Conservation (phyloP, 2,888 invertebrate species). For the Vanessa cardui region DNA sequence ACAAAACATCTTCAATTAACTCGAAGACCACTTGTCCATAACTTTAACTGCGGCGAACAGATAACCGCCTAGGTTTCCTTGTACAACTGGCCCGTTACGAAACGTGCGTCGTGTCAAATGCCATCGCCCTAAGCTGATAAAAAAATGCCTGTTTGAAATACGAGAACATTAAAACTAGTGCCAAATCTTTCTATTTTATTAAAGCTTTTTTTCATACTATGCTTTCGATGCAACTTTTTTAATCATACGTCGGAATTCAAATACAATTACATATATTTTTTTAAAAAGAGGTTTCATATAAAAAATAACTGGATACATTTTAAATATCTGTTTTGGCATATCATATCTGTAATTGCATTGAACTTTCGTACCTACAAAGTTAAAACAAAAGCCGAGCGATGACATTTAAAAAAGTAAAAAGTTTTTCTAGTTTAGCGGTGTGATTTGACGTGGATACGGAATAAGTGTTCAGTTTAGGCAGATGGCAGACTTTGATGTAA, state of each 20-base stretch:
- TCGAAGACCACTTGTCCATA: slow-evolving; percentile 24
- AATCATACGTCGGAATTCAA: too few relatives aligned
- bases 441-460: slow-evolving; percentile 18
- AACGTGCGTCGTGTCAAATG: slow-evolving; percentile 20
- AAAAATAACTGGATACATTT: too few relatives aligned
- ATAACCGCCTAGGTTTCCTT: slow-evolving; percentile 34
- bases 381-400: too few relatives aligned
- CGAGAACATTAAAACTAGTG: background rate
- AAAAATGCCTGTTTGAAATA: background rate
- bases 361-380: too few relatives aligned
- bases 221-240: too few relatives aligned
- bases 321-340: too few relatives aligned
- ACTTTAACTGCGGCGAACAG: slow-evolving; percentile 28
- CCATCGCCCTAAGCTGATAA: slow-evolving; percentile 27
- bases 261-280: too few relatives aligned
- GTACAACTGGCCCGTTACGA: slow-evolving; percentile 20
- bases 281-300: too few relatives aligned
- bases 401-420: background rate
- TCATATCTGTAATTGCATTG: too few relatives aligned
- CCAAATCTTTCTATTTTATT: too few relatives aligned
- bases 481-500: slow-evolving; percentile 30
- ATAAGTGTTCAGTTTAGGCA: slow-evolving; percentile 7
- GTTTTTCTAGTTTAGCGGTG: background rate
- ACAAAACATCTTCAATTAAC: slow-evolving; percentile 29
- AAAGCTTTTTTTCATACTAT: too few relatives aligned